phyloP scores from a whole-genome alignment of 2,797 vertebrate genomes.

The Schizothorax lantsangensis region DNA sequence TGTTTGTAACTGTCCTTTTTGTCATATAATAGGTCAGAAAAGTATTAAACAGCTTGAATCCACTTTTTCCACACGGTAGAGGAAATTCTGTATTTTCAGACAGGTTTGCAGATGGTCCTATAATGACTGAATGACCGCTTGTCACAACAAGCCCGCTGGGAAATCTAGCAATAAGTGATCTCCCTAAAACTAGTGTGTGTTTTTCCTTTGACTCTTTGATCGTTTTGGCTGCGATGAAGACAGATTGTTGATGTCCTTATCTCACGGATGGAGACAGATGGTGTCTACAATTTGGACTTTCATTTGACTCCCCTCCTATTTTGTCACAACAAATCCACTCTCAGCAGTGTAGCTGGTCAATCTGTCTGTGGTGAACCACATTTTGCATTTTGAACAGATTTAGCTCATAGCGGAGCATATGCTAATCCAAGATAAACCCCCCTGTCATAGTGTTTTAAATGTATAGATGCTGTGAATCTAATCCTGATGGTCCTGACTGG shows the following conservation, averaged over 20 bases:
- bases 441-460: not conserved
- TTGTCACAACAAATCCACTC: constrained; percentile 19
- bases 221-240: constrained; percentile 22
- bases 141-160: constrained; percentile 17
- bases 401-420: constrained; percentile 17
- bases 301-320: constrained; percentile 24
- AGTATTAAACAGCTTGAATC: constrained; percentile 9
- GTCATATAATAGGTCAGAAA: not conserved
- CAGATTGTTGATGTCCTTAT: constrained; percentile 37
- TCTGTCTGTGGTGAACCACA: not conserved
- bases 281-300: constrained; percentile 33
- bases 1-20: not conserved
- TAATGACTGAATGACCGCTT: constrained; percentile 32
- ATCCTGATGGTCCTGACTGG: not conserved
- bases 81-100: constrained; percentile 14
- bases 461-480: not conserved
- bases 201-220: constrained; percentile 27
- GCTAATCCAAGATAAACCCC: not conserved
- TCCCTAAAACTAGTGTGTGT: not conserved
- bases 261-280: constrained; percentile 43
- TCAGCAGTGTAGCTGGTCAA: constrained; percentile 22
- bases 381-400: constrained; percentile 43
- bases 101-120: constrained; percentile 25
- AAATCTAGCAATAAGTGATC: constrained; percentile 32
- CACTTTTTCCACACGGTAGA: not conserved